Base-by-base conservation (phyloP, 2,797 vertebrate species). In the Bovichtus variegatus region DNA sequence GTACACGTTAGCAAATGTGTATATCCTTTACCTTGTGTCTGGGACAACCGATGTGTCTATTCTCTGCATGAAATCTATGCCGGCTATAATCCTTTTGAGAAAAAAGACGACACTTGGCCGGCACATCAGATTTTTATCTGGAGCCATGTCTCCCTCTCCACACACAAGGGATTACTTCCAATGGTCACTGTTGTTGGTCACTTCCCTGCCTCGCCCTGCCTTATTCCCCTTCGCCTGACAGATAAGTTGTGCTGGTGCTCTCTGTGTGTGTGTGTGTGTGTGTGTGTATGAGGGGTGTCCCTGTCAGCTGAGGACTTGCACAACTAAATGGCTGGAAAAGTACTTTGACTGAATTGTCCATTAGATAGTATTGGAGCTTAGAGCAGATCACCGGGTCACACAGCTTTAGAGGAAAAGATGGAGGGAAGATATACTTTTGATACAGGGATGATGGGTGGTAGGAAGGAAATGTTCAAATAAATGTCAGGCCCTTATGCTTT, bases 61-160 rank as follows among this genome's bases (percentile, higher is more conserved):
- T 68, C 16, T 70, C 29, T 29, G 38, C 36, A 27, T 49, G 21
- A 66, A 51, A 46, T 69, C 50, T 60, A 43, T 54, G 57, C 9
- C 29, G 54, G 68, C 43, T 27, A 27, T 57, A 59, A 74, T 69
- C 54, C 58, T 23, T 58, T 74, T 65, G 47, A 72, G 21, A 65
- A 55, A 69, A 27, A 54, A 29, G 71, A 77, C 15, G 31, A 61
- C 57, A 68, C 74, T 50, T 59, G 71, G 74, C 31, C 43, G 59
- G 62, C 64, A 71, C 76, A 76, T 71, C 68, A 62, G 71, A 87
- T 87, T 60, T n/a, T 61, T 58, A 81, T 81, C 81, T 71, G 13
- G 0, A 47, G 51, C 47, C 19, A 54, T 43, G 49, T 47, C 13
- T 25, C n/a, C 18, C 34, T 59, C 71, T 16, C 27, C 43, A 46